Base-by-base conservation (phyloP, 2,888 invertebrate genomes). In the Xylophagus ater region DNA sequence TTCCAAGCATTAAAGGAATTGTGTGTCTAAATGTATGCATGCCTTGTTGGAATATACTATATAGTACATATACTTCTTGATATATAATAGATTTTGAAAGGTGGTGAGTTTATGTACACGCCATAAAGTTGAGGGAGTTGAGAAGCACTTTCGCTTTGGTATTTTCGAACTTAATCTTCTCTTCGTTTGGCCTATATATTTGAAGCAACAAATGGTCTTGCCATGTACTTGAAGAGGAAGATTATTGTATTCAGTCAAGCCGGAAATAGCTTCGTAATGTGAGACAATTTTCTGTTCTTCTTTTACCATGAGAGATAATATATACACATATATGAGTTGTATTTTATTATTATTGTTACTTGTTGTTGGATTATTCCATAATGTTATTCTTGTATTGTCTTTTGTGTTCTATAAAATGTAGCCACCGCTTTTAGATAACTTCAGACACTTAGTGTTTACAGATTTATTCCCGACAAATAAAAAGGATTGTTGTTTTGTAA, bases 221-320 rank as follows among this genome's bases (percentile, higher is more conserved):
- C 17, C 38, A 26, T 33, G 38, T 31, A 20, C 13, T 10, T 10
- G 6, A 9, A 28, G 28, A 9, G 24, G 12, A 15, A 24, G 13
- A 18, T 31, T 10, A 30, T 30, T 37, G 37, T 23, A 37, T 24
- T 37, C 37, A 31, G 31, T 29, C 30, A 31, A 37, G 24, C 37
- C 31, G 37, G 37, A 31, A 37, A 38, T 38, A 26, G 38, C 26
- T 38, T 38, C 32, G 38, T 38, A 38, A 38, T 38, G 32, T 38
- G 32, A 38, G 38, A 26, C 26, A 32, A 38, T 32, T 32, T n/a
- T n/a, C 38, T 38, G 32, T 38, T 32, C 38, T 32, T 31, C 38
- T 30, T 30, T 38, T 32, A 38, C 19, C 30, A 29, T 31, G 9
- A n/a, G n/a, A n/a, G n/a, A n/a, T n/a, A n/a, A n/a, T n/a, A n/a